phyloP scores from a whole-genome alignment of 2,797 vertebrate genomes.

The Triplophysa bombifrons region DNA sequence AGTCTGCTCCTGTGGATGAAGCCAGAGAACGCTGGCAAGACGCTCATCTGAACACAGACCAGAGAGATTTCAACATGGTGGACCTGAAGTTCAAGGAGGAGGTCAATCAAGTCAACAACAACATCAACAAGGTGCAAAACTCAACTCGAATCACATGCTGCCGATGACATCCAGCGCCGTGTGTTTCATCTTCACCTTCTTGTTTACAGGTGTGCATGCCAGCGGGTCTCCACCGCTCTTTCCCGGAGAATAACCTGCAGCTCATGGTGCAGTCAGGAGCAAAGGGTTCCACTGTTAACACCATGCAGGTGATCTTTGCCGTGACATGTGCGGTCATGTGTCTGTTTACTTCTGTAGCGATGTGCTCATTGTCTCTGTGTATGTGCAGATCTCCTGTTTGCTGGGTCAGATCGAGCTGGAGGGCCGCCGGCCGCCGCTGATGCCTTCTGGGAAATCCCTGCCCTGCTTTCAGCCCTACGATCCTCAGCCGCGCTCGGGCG shows the following conservation, averaged over 20 bases:
- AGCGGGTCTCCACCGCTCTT: conserved; percentile 87
- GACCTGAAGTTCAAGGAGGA: conserved; percentile 97
- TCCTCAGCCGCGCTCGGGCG: conserved; percentile 86
- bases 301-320: conserved; percentile 88
- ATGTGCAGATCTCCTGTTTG: conserved; percentile 91
- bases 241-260: conserved; percentile 97
- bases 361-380: conserved; percentile 10
- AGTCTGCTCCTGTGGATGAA: conserved; percentile 73
- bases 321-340: background rate
- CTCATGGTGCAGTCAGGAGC: conserved; percentile 98
- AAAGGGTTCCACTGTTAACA: conserved; percentile 97
- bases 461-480: conserved; percentile 96
- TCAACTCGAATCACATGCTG: too few relatives aligned
- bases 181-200: background rate
- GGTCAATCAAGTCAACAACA: conserved; percentile 92
- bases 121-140: conserved; percentile 88
- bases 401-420: conserved; percentile 98
- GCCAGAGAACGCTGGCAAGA: conserved; percentile 88
- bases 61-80: conserved; percentile 91
- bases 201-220: conserved; percentile 91
- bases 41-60: conserved; percentile 92
- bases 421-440: conserved; percentile 92
- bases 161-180: background rate
- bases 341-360: background rate
- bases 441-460: conserved; percentile 95